Evolutionary conservation across 2,888 invertebrate species (phyloP).

Genomic region (Agonopterix alstromeriana): DNA sequence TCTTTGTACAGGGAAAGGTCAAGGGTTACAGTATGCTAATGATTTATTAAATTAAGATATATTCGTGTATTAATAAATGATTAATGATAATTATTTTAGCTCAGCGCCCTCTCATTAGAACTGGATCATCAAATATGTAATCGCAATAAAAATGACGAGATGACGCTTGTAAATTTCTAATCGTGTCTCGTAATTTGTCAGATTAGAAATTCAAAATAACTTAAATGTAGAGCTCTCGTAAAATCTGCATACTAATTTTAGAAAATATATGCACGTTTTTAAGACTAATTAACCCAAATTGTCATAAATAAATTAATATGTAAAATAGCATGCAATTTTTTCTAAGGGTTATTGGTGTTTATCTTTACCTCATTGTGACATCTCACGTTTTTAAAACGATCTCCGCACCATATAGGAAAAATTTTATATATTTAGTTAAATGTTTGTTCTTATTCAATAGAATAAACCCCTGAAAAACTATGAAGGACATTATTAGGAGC

Average conservation of each 20-base stretch:
- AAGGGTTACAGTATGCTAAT: constrained; percentile 11
- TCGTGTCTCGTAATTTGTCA: background rate
- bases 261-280: constrained; percentile 5
- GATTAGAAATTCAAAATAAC: constrained; percentile 1
- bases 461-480: too few relatives aligned
- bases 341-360: too few relatives aligned
- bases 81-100: background rate
- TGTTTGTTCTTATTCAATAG: too few relatives aligned
- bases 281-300: constrained; percentile 6
- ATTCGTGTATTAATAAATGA: too few relatives aligned
- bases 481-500: too few relatives aligned
- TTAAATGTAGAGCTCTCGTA: background rate
- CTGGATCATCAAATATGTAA: too few relatives aligned
- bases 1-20: constrained; percentile 31
- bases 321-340: too few relatives aligned
- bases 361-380: too few relatives aligned
- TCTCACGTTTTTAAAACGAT: too few relatives aligned
- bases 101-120: background rate
- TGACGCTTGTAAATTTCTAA: background rate
- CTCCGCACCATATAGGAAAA: too few relatives aligned
- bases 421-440: too few relatives aligned
- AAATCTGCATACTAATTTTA: constrained; percentile 7
- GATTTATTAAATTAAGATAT: too few relatives aligned
- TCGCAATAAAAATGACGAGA: background rate
- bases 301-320: background rate